Evolutionary conservation across 2,888 invertebrate genomes (phyloP).

Genomic region (Timandra comae): DNA sequence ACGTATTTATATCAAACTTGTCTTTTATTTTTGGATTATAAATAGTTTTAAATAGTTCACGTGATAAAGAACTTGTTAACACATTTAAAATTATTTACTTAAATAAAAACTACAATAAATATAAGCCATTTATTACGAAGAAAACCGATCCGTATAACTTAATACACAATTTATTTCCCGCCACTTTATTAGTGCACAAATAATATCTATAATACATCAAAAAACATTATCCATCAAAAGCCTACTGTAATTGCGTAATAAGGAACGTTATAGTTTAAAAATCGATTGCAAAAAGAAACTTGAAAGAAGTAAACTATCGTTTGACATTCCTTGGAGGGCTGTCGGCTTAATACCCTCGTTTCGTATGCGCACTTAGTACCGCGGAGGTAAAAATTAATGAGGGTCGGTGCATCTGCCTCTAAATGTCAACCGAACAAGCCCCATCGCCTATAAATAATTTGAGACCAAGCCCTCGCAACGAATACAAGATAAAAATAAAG

Average conservation of each 20-base stretch:
- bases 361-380: constrained; percentile 15
- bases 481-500: constrained; percentile 27
- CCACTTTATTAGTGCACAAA: no score
- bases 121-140: no score
- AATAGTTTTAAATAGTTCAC: no score
- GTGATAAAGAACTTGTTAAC: no score
- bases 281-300: background rate
- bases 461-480: constrained; percentile 22
- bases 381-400: constrained; percentile 22
- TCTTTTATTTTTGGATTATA: no score
- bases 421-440: constrained; percentile 19
- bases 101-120: no score
- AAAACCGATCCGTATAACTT: no score
- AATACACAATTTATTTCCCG: no score
- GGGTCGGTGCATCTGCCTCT: constrained; percentile 21
- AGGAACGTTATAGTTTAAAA: constrained; percentile 25
- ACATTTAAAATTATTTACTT: no score
- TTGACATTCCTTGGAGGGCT: constrained; percentile 1
- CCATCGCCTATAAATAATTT: constrained; percentile 19
- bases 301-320: background rate
- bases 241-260: constrained; percentile 57
- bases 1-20: no score
- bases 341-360: background rate
- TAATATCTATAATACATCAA: no score
- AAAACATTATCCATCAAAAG: constrained; percentile 9